A percentile compares a stretch with the other conserved stretches of the same genome.
These are phyloP conservation scores for Trachops cirrhosus DNA, from an alignment of 2,797 vertebrate species.

Conservation along the genomic window DNA sequence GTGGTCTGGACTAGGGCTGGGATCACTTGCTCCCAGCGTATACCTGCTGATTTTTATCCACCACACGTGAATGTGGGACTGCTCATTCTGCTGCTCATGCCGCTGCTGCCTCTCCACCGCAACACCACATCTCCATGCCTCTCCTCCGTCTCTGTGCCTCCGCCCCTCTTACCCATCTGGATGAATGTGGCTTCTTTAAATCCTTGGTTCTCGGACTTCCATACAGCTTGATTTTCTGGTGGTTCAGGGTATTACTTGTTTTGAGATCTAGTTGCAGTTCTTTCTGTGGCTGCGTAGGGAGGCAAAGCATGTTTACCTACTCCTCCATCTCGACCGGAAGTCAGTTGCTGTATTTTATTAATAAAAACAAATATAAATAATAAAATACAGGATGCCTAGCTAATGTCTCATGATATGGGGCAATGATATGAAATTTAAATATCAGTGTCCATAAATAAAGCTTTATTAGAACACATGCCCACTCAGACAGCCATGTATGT, in stretches of 20 bases:
- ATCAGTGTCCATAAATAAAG: not conserved
- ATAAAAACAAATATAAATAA: constrained; percentile 2
- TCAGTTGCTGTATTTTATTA: not conserved
- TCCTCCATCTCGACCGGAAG: not conserved
- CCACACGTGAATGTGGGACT: no score
- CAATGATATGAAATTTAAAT: not conserved
- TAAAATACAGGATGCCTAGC: not conserved
- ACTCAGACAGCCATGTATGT: no score
- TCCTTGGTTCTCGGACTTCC: not conserved
- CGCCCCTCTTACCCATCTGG: not conserved
- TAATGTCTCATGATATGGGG: not conserved
- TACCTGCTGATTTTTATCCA: not conserved
- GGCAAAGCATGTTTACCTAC: not conserved
- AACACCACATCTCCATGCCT: no score
- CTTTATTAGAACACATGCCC: not conserved
- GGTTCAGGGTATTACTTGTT: not conserved
- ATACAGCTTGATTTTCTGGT: not conserved
- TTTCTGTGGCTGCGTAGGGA: not conserved
- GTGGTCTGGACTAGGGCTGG: not conserved
- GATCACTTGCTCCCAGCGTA: not conserved
- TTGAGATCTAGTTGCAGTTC: not conserved
- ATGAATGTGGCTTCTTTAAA: not conserved
- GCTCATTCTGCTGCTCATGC: no score
- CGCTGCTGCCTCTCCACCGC: no score
- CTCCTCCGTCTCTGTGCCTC: no score